Percentiles rank a stretch among this genome's conserved stretches.
Evolutionary conservation across 37 sponge, comb jelly and placozoan genomes (phyloP).

Genomic region (Oscarella lobularis): DNA sequence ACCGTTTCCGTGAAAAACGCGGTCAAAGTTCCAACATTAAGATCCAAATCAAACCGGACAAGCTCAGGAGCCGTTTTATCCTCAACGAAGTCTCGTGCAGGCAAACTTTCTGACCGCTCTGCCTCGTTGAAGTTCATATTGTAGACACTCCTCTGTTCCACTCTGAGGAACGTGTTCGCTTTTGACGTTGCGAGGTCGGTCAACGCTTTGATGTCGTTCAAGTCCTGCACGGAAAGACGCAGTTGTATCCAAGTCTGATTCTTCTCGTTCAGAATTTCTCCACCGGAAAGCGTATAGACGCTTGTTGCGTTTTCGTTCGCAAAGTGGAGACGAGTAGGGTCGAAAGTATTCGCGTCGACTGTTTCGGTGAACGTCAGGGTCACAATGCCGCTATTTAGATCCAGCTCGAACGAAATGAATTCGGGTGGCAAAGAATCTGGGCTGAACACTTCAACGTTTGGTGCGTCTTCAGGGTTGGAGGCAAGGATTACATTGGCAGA

Average conservation of each 20-base stretch:
- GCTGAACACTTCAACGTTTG: conserved; percentile 7
- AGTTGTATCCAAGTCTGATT: conserved; percentile 45
- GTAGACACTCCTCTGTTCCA: conserved; percentile 14
- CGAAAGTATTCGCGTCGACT: conserved; percentile 28
- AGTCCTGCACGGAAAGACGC: conserved; percentile 35
- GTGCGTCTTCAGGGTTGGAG: conserved; percentile 19
- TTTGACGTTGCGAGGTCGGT: conserved; percentile 26
- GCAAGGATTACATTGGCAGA: conserved; percentile 36
- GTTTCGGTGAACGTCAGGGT: conserved; percentile 42
- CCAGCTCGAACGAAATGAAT: conserved; percentile 39
- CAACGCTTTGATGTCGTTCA: conserved; percentile 51
- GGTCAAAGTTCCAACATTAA: conserved; percentile 31
- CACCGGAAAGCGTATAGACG: conserved; percentile 38
- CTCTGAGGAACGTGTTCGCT: conserved; percentile 51
- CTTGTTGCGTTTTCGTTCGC: conserved; percentile 6
- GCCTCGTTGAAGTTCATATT: conserved; percentile 54
- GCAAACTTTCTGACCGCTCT: conserved; percentile 25
- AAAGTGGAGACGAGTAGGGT: conserved; percentile 45
- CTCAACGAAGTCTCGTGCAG: conserved; percentile 41
- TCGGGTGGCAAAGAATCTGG: conserved; percentile 42
- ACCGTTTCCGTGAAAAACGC: conserved; percentile 71
- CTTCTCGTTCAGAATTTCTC: conserved; percentile 4
- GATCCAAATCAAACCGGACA: conserved; percentile 48
- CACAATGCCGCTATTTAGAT: conserved; percentile 55
- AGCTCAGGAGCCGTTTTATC: conserved; percentile 57